These are phyloP conservation scores for Prietella phreatophila DNA, from an alignment of 2,113 vertebrate species.

Conservation along the genomic window DNA sequence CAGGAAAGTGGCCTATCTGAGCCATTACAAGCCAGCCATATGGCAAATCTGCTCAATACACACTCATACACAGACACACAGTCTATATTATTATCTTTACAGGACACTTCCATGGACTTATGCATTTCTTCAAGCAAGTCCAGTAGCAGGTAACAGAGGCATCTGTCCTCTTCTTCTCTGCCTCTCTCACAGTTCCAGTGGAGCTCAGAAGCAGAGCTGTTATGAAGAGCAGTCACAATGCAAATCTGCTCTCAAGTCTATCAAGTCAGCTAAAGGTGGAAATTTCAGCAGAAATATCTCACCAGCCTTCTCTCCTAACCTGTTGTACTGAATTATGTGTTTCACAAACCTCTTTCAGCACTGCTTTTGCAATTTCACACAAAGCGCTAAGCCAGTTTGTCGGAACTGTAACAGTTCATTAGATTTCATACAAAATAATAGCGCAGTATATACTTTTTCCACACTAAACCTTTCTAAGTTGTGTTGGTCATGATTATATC, in stretches of 20 bases:
- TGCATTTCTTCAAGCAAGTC: constrained; percentile 38
- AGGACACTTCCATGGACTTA: constrained; percentile 8
- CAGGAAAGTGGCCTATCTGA: constrained; percentile 48
- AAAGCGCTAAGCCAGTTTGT: background rate
- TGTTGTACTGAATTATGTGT: background rate
- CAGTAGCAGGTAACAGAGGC: background rate
- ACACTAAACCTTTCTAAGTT: background rate
- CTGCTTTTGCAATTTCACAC: constrained; percentile 2
- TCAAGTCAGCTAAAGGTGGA: background rate
- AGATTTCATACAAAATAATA: background rate
- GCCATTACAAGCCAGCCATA: constrained; percentile 50
- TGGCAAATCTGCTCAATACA: constrained; percentile 37
- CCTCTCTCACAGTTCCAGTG: background rate
- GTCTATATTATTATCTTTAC: constrained; percentile 24
- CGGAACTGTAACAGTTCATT: background rate
- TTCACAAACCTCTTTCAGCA: background rate
- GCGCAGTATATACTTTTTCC: background rate
- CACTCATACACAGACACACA: constrained; percentile 17
- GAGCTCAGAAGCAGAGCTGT: background rate
- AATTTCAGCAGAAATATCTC: background rate
- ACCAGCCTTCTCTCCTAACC: background rate
- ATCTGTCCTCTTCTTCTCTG: background rate
- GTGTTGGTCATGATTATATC: constrained; percentile 8
- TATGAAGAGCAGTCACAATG: background rate
- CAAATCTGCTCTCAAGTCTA: background rate